Evolutionary conservation across 2,797 vertebrate genomes (phyloP).

Genomic region (Streptopelia turtur): DNA sequence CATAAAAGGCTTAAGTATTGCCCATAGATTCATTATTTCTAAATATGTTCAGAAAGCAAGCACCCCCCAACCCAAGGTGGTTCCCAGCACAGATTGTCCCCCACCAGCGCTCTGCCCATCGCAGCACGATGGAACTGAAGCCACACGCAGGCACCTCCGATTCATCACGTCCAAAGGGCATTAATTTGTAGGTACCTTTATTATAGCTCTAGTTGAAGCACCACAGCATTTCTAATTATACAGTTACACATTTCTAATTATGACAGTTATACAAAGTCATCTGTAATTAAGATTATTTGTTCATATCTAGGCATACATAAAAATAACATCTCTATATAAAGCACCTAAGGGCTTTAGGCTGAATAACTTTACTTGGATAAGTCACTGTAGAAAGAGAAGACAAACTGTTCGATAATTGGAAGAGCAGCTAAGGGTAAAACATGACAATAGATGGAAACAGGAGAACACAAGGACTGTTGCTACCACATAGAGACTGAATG

Average conservation of each 20-base stretch:
- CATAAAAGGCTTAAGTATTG: background rate
- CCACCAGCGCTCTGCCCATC: fast-evolving
- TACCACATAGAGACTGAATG: background rate
- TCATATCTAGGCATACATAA: background rate
- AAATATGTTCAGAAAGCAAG: background rate
- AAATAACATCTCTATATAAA: background rate
- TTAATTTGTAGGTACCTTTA: background rate
- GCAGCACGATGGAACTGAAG: background rate
- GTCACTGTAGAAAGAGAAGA: background rate
- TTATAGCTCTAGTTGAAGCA: background rate
- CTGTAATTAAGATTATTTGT: background rate
- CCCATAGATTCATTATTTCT: background rate
- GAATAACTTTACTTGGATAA: background rate
- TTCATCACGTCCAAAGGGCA: background rate
- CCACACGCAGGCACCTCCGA: background rate
- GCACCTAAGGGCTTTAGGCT: background rate
- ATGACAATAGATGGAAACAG: fast-evolving
- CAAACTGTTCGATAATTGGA: fast-evolving
- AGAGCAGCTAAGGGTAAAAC: background rate
- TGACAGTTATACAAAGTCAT: background rate
- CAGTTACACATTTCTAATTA: no score
- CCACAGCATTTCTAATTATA: background rate
- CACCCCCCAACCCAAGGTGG: no score
- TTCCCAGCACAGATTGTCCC: background rate
- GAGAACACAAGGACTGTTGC: background rate